Conservation (phyloP, 2,113 vertebrate species). For the Lophius piscatorius region DNA sequence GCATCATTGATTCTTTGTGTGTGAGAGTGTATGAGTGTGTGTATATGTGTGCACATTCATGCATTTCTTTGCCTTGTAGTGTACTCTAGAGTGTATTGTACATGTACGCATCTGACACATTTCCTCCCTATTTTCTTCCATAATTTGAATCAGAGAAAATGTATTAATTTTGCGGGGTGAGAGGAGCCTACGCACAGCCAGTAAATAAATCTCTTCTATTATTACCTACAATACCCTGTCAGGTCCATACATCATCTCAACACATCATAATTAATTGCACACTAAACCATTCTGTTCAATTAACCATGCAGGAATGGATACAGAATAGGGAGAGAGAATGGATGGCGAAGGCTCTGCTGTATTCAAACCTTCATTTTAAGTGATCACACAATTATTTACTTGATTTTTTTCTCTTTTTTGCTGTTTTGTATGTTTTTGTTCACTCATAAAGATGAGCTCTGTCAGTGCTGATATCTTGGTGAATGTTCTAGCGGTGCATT, state of each 20-base stretch:
- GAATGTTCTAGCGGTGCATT: conserved; percentile 15
- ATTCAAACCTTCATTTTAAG: conserved; percentile 41
- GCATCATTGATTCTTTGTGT: conserved; percentile 77
- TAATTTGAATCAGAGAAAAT: conserved; percentile 83
- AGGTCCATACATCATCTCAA: conserved; percentile 81
- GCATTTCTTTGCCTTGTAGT: conserved; percentile 51
- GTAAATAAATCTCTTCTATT: conserved; percentile 83
- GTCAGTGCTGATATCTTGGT: conserved; percentile 17
- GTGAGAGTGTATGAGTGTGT: conserved; percentile 33
- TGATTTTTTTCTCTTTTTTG: background rate
- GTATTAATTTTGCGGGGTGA: conserved; percentile 80
- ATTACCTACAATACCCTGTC: conserved; percentile 80
- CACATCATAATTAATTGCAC: conserved; percentile 84
- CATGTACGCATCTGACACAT: conserved; percentile 74
- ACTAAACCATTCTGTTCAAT: conserved; percentile 83
- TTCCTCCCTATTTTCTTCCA: conserved; percentile 80
- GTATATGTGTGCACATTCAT: conserved; percentile 37
- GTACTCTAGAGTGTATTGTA: conserved; percentile 61
- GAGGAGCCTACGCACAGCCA: conserved; percentile 64
- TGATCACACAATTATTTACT: conserved; percentile 34
- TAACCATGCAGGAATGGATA: conserved; percentile 75
- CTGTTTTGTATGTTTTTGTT: conserved; percentile 12
- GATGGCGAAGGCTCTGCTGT: conserved; percentile 7
- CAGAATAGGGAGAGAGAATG: conserved; percentile 7
- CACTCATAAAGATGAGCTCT: background rate